Evolutionary conservation across 2,888 invertebrate species (phyloP), one percentile per base, ranked within the genome.

Genomic region (Amphipyra tragopoginis): DNA sequence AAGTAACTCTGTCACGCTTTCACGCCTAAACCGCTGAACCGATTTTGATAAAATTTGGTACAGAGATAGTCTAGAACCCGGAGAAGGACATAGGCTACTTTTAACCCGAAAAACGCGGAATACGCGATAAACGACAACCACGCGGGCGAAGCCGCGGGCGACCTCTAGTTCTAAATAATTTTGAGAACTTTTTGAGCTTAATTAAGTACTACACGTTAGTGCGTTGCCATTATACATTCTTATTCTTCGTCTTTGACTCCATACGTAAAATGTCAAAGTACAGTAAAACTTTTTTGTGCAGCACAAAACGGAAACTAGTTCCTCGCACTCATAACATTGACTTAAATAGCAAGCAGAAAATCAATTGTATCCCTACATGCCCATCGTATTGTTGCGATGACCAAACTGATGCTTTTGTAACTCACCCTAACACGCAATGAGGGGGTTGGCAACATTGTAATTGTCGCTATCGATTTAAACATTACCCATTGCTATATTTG

Each of bases 351-450:
- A 68, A 83, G 76, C 79, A 80, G 80, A 87, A 89, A 90, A 89
- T 89, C 86, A 86, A 91, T 91, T 89, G 85, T 86, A 84, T 86
- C 83, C 79, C 75, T 72, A 84, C 85, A 83, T 86, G 79, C 86
- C 85, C 87, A 87, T 89, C 86, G 81, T 79, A 86, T 88, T 90
- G 87, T 88, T 84, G 76, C 87, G 84, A 85, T 82, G 79, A 84
- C 83, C 85, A 79, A 85, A 83, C 85, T 82, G 80, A 82, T 71
- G 77, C 87, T 85, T 80, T 91, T 91, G 86, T 90, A 81, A 81
- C 76, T 81, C 75, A 80, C 83, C 83, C 84, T 77, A 76, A 80
- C 84, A 78, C 83, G 79, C 86, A 83, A 87, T 85, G 79, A 36
- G 79, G 69, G 79, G 79, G 65, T 61, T 53, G 13, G 33, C 58